Base-by-base conservation (phyloP, 2,888 invertebrate genomes). In the Chromoteleia sp. region DNA sequence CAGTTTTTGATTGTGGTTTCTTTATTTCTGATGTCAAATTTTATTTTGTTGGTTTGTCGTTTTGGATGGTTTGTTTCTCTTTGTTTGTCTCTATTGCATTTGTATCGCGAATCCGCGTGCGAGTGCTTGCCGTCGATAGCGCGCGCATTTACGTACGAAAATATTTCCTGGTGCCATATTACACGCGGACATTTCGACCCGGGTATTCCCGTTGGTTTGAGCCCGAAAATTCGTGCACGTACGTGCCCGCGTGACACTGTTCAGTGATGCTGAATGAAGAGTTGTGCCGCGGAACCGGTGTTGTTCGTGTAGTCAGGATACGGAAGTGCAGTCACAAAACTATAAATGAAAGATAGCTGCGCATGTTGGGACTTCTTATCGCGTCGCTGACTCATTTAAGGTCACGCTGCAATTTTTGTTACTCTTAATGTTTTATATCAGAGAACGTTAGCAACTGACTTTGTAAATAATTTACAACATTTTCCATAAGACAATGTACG, bases 381-480 rank as follows among this genome's bases (percentile, higher is more conserved):
- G n/a, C n/a, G n/a, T 25, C 25, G 3, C 8, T 25, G 12, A 4
- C 25, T 21, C 48, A n/a, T 12, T 48, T 48, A 21, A 48, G 48
- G 21, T 25, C 48, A 12, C 33, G 2, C 5, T 50, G 25, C 39
- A 12, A n/a, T 10, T 54, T 17, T 56, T 17, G 39, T 36, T 39
- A 56, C 5, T 1, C 54, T n/a, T 12, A 3, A n/a, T n/a, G 2
- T 17, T 33, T 54, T 19, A 19, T n/a, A 17, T n/a, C 4, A 1
- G n/a, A 21, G 4, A 48, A 19, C 6, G 7, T 21, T 21, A 10
- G n/a, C 21, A 33, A 36, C 7, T 36, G 25, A 48, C 58, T 65
- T 67, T 75, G 75, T 75, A 75, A 36, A 75, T 76, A 76, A 29
- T 59, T 58, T 59, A 41, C 59, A 59, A 41, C 41, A 76, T 76